Conservation (phyloP, 2,113 vertebrate genomes). For the Carassius gibelio region DNA sequence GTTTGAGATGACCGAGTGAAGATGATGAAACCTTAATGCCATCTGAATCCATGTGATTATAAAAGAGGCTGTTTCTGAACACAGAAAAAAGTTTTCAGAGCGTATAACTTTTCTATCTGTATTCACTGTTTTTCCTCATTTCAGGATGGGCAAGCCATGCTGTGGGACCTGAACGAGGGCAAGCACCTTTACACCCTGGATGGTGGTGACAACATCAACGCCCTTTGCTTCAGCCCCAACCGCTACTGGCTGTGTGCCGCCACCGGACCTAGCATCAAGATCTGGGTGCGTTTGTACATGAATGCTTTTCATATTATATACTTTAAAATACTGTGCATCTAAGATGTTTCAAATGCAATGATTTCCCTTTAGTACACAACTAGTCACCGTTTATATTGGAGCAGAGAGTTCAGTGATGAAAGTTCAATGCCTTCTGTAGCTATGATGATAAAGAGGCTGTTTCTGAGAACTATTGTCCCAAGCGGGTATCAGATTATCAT, state of each 20-base stretch:
- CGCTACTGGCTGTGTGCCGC: constrained; percentile 98
- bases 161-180: constrained; percentile 97
- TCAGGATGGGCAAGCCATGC: constrained; percentile 94
- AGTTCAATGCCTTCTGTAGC: constrained; percentile 77
- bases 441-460: constrained; percentile 89
- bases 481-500: background rate
- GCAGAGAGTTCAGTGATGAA: constrained; percentile 71
- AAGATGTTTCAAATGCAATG: no score
- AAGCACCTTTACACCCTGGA: constrained; percentile 96
- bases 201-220: constrained; percentile 92
- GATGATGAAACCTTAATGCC: constrained; percentile 74
- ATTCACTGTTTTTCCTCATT: background rate
- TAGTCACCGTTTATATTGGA: background rate
- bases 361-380: no score
- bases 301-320: background rate
- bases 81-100: background rate
- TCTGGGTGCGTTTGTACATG: constrained; percentile 81
- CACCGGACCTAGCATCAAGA: constrained; percentile 97
- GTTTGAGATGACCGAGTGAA: background rate
- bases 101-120: background rate
- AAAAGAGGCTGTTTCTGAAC: constrained; percentile 95
- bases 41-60: constrained; percentile 75
- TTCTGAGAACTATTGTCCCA: constrained; percentile 78
- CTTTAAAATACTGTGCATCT: no score
- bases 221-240: constrained; percentile 96